Base-by-base conservation (phyloP, 2,888 invertebrate species). In the Thyatira batis region DNA sequence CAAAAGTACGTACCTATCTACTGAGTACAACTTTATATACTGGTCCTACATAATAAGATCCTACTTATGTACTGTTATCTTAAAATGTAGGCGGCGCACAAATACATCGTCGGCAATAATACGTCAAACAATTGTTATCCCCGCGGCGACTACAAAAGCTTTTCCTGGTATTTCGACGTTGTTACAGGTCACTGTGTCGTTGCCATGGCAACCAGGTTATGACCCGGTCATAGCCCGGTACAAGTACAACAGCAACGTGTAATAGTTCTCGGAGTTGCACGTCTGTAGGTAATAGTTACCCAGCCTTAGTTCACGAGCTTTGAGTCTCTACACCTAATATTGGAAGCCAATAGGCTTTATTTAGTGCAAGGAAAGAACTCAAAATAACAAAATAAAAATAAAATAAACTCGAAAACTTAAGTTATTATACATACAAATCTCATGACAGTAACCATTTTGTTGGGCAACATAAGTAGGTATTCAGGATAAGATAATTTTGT, bases 151-250 rank as follows among this genome's bases (percentile, higher is more conserved):
- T 17, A 39, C 39, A 39, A 39, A 33, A 39, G 39, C 8, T 17
- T 39, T 39, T 39, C 39, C 39, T 39, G 39, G 39, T 39, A 39
- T 39, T 39, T 39, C 17, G 8, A 20, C 50, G 57, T 67, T 59
- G 57, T 60, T 57, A 45, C 52, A 54, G 76, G 79, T 80, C 71
- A 80, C 64, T 79, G 57, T 81, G 79, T 64, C 78, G 69, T 60
- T 50, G 62, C 70, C 67, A 66, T 72, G 71, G 67, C 60, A 59
- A 73, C 67, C 60, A 63, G 60, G 67, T 70, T 67, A 52, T 63
- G 65, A 71, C 75, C 64, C 62, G 73, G 63, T 58, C 63, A 49
- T 49, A 62, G 28, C 61, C 63, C 54, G 57, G 54, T 61, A 60
- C 60, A 39, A 13, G 33, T 33, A 17, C 39, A 39, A 8, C 17